Conservation (phyloP, 2,113 vertebrate genomes). For the Sprattus sprattus region DNA sequence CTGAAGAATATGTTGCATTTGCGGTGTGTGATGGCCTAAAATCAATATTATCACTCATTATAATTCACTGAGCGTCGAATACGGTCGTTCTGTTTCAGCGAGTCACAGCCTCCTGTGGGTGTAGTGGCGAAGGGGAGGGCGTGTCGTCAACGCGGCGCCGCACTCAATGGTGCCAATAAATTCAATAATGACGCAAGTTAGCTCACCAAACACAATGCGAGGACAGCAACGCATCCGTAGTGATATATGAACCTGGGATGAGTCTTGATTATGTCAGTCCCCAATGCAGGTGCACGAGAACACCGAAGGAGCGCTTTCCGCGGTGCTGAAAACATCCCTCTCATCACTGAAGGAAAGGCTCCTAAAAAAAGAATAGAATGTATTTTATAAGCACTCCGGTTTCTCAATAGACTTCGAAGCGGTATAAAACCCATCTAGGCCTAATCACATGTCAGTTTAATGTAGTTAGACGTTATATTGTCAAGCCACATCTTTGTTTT, state of each 20-base stretch:
- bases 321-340: slow-evolving; percentile 30
- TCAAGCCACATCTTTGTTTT: background rate
- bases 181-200: slow-evolving; percentile 44
- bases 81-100: slow-evolving; percentile 27
- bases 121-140: slow-evolving; percentile 16
- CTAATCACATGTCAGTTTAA: background rate
- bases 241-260: slow-evolving; percentile 28
- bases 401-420: background rate
- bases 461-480: background rate
- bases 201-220: slow-evolving; percentile 38
- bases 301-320: slow-evolving; percentile 29
- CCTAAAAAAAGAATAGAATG: background rate
- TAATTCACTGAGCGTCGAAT: background rate
- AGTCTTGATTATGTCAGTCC: slow-evolving; percentile 23
- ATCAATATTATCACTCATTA: background rate
- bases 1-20: too few relatives aligned
- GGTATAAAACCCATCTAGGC: background rate
- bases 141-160: slow-evolving; percentile 35
- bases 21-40: too few relatives aligned
- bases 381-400: background rate
- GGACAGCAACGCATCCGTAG: slow-evolving; percentile 22
- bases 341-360: background rate
- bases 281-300: background rate
- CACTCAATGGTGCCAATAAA: slow-evolving; percentile 39
- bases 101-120: slow-evolving; percentile 15